Evolutionary conservation across 64 coral and sea anemone species (phyloP), one percentile per base, ranked within the genome.

Genomic region (Catalaphyllia jardinei): DNA sequence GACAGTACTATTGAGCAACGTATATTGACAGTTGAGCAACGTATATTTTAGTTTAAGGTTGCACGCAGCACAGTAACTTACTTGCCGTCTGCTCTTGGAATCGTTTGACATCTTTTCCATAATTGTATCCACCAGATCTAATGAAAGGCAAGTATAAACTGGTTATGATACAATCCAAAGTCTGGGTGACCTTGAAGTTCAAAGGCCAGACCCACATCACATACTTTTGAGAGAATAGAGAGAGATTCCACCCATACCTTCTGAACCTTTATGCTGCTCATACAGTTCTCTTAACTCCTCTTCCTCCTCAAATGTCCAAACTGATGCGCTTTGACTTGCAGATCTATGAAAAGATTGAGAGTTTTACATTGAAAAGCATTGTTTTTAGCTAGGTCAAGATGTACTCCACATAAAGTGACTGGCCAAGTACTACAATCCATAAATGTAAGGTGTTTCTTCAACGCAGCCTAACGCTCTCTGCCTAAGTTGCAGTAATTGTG

Each of bases 271-370:
- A 25, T 80, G 77, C 38, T 91, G 69, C 22, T 94, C 74, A 30
- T 91, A 94, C 4, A 94, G 78, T 46, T 87, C 28, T 29, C 79
- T 87, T 19, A 94, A 54, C 64, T 94, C 88, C 67, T 91, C 89
- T 73, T 94, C 93, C 67, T 94, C 93, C 39, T 94, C 93, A 67
- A 77, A 91, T 24, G 93, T 91, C 64, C 88, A 94, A 0, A 69
- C 79, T 50, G 89, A 35, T 29, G 79, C 74, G 71, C 46, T 75
- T 60, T 72, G 90, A 30, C 64, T 74, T 72, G 63, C 64, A 51
- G 35, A 69, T 57, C 75, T 83, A 72, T 59, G 24, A 52, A 72
- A 89, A 2, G 60, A 31, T 17, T 33, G 19, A 57, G 10, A 57
- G 54, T 65, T 77, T 83, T 63, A 46, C 4, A 46, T 46, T 46